Conservation (phyloP, 2,797 vertebrate genomes). For the Eospalax fontanierii region DNA sequence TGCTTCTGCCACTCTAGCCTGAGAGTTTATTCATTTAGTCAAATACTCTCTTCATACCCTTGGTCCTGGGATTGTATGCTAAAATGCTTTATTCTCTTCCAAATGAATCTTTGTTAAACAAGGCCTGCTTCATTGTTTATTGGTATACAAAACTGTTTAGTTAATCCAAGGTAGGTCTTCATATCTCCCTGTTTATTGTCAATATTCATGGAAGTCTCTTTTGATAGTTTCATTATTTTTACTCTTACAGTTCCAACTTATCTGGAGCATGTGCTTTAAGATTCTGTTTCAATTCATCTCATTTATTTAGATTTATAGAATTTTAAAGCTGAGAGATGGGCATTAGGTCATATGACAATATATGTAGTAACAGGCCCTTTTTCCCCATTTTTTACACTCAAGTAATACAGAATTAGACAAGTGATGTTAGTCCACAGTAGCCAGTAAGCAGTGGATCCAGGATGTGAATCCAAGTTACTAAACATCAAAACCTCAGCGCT, state of each 20-base stretch:
- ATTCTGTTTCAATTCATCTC: slow-evolving; percentile 41
- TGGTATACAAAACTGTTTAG: neutral
- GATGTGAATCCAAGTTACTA: neutral
- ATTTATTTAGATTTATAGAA: slow-evolving; percentile 15
- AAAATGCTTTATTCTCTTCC: slow-evolving; percentile 35
- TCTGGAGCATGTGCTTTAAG: slow-evolving; percentile 15
- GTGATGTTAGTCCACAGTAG: too few species aligned
- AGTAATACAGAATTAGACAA: neutral
- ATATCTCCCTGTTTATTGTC: slow-evolving; percentile 59
- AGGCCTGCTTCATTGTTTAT: neutral
- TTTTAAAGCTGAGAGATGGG: slow-evolving; percentile 34
- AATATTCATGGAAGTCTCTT: slow-evolving; percentile 21
- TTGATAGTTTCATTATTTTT: slow-evolving; percentile 32
- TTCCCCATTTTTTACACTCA: slow-evolving; percentile 33
- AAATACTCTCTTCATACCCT: slow-evolving; percentile 15
- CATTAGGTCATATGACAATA: neutral
- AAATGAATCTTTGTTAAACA: slow-evolving; percentile 33
- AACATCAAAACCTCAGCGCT: neutral
- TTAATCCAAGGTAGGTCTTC: slow-evolving; percentile 30
- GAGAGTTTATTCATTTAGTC: slow-evolving; percentile 39
- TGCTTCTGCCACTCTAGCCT: slow-evolving; percentile 7
- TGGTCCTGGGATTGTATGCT: neutral
- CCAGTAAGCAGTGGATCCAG: neutral
- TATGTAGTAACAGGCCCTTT: neutral
- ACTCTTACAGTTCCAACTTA: slow-evolving; percentile 26